Evolutionary conservation across 1,140 invertebrate species (phyloP).

Genomic region (Oncopodura yosiiana): DNA sequence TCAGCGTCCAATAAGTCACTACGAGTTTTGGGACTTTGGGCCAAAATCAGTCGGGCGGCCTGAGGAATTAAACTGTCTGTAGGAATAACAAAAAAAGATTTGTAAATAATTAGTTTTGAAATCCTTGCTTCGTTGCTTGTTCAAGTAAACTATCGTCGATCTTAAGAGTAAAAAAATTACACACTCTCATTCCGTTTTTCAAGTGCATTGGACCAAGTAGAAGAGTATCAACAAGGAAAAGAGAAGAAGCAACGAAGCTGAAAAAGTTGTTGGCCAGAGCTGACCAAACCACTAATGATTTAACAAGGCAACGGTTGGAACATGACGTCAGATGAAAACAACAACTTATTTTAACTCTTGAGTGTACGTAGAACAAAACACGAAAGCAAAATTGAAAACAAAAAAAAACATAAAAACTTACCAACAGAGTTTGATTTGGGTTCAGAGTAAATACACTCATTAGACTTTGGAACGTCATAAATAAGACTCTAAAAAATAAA

Average conservation of each 20-base stretch:
- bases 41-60: conserved; percentile 31
- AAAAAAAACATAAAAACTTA: conserved; percentile 19
- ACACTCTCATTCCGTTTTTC: too few species aligned
- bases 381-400: background rate
- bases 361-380: background rate
- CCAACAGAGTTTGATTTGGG: conserved; percentile 28
- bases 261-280: too few species aligned
- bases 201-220: too few species aligned
- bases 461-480: conserved; percentile 33
- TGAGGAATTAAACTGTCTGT: conserved; percentile 31
- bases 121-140: background rate
- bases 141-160: background rate
- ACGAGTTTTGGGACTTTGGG: conserved; percentile 25
- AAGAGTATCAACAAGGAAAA: too few species aligned
- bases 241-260: too few species aligned
- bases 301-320: too few species aligned
- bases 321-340: too few species aligned
- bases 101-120: background rate
- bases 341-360: too few species aligned
- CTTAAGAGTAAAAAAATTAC: background rate
- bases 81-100: background rate
- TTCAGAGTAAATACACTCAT: conserved; percentile 30
- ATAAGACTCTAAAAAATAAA: conserved; percentile 27
- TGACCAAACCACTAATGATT: too few species aligned
- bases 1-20: conserved; percentile 20